Percentiles rank a stretch among this genome's conserved stretches.
Conservation (phyloP, 1,140 invertebrate species). For the Trialeurodes vaporariorum region DNA sequence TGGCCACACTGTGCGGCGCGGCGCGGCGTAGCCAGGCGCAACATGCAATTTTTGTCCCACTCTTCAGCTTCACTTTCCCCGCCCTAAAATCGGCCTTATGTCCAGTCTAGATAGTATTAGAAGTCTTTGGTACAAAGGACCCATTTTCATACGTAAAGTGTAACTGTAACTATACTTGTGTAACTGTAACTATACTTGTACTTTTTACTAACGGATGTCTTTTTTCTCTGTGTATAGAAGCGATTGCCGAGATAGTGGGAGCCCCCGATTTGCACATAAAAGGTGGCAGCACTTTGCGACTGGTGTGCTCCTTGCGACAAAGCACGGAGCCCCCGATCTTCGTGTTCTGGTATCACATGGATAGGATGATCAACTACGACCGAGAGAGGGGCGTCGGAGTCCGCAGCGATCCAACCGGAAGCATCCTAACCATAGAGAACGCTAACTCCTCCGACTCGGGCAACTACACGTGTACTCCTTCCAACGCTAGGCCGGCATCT, state of each 20-base stretch:
- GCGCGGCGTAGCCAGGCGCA: no score
- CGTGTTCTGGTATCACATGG: slow-evolving; percentile 56
- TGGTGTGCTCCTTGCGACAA: slow-evolving; percentile 56
- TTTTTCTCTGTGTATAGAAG: slow-evolving; percentile 42
- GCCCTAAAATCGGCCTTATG: no score
- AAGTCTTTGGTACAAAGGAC: no score
- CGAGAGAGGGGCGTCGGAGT: slow-evolving; percentile 24
- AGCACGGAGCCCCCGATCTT: slow-evolving; percentile 62
- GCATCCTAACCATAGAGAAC: slow-evolving; percentile 52
- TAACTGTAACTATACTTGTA: no score
- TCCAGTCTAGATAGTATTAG: no score
- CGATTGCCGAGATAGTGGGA: slow-evolving; percentile 58
- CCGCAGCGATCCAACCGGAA: slow-evolving; percentile 32
- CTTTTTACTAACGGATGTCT: background rate
- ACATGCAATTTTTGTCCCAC: no score
- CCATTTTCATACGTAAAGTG: no score
- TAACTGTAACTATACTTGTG: no score
- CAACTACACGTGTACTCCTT: slow-evolving; percentile 77
- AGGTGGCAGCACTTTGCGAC: slow-evolving; percentile 53
- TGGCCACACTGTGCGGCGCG: no score
- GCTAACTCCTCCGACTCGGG: slow-evolving; percentile 73
- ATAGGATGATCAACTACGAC: slow-evolving; percentile 41
- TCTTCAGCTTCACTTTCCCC: no score
- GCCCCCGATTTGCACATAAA: slow-evolving; percentile 62
- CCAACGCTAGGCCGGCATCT: slow-evolving; percentile 74